A percentile compares a stretch with the other conserved stretches of the same genome.
These are phyloP conservation scores for Phoxinus phoxinus DNA, from an alignment of 2,113 vertebrate species.

Conservation along the genomic window DNA sequence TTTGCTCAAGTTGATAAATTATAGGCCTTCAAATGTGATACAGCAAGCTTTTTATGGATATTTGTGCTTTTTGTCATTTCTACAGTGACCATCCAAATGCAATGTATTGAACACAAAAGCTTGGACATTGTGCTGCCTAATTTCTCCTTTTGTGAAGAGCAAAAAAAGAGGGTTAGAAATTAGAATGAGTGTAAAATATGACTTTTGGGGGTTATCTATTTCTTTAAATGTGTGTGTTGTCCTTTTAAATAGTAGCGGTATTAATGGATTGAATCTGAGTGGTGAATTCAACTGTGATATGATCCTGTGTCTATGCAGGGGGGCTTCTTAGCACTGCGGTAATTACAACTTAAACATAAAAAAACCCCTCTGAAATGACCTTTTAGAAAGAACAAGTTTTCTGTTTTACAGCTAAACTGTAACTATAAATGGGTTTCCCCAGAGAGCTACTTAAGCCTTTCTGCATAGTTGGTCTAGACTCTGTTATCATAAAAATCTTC, in stretches of 20 bases:
- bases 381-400: slow-evolving; percentile 42
- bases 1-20: too few species aligned
- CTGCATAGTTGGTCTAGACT: slow-evolving; percentile 22
- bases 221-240: background rate
- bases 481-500: background rate
- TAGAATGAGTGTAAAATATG: background rate
- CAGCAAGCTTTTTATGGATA: background rate
- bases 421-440: slow-evolving; percentile 16
- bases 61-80: too few species aligned
- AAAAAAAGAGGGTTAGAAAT: background rate
- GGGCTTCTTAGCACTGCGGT: slow-evolving; percentile 2
- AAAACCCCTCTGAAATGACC: slow-evolving; percentile 40
- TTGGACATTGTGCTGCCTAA: too few species aligned
- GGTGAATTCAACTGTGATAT: background rate
- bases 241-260: background rate
- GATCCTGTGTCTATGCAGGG: background rate
- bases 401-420: slow-evolving; percentile 11
- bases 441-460: slow-evolving; percentile 30
- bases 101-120: too few species aligned
- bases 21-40: background rate
- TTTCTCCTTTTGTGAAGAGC: too few species aligned
- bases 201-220: background rate
- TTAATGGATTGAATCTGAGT: slow-evolving; percentile 15
- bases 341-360: background rate
- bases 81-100: too few species aligned